Percentiles rank a stretch among this genome's conserved stretches.
Conservation (phyloP, 2,113 vertebrate species). For the Cercocebus atys region DNA sequence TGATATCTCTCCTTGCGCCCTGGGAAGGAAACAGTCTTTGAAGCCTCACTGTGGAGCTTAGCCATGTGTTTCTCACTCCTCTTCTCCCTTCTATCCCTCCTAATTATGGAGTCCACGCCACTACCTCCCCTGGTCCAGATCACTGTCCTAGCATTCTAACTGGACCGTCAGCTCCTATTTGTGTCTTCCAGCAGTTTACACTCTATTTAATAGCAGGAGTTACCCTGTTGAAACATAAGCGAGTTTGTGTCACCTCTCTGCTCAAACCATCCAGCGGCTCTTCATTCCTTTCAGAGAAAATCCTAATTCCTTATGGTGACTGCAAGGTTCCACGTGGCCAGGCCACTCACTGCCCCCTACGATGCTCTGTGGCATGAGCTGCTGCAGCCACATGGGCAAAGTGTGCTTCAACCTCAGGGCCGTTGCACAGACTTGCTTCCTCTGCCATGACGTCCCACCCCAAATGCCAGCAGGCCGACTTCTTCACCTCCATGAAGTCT, state of each 20-base stretch:
- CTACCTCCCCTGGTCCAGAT: rapidly evolving
- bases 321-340: no score
- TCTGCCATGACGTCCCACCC: neutral
- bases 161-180: neutral
- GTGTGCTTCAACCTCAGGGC: neutral
- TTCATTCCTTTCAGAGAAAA: neutral
- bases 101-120: neutral
- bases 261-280: neutral
- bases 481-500: neutral
- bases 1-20: neutral
- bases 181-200: neutral
- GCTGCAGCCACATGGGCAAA: neutral
- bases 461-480: neutral
- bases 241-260: neutral
- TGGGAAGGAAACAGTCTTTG: neutral
- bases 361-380: neutral
- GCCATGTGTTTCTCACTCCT: neutral
- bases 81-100: no score
- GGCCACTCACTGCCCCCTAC: rapidly evolving
- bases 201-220: neutral
- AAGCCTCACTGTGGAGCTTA: no score
- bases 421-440: neutral
- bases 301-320: neutral
- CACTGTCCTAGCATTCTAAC: neutral
- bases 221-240: neutral